Conservation (phyloP, 53 echinoderm and acorn worm genomes). For the Stichopus horrens region DNA sequence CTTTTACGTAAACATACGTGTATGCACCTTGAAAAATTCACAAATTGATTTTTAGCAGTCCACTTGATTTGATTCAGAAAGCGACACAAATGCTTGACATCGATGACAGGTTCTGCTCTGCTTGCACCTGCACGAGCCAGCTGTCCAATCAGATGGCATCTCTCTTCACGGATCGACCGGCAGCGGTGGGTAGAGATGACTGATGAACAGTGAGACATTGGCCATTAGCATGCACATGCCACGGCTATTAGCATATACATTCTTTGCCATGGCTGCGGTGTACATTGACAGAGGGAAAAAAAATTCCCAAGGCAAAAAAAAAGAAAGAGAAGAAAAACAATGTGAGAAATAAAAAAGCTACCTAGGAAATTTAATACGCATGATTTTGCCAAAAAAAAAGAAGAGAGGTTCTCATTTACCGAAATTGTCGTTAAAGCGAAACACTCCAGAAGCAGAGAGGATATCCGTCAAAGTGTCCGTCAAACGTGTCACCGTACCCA, state of each 20-base stretch:
- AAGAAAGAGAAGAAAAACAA: neutral
- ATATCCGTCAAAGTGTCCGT: constrained; percentile 13
- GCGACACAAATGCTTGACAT: constrained; percentile 11
- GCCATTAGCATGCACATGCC: neutral
- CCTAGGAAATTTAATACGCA: constrained; percentile 28
- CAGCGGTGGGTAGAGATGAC: no score
- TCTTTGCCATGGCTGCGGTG: neutral
- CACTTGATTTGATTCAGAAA: constrained; percentile 27
- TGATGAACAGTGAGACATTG: neutral
- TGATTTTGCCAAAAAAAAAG: constrained; percentile 27
- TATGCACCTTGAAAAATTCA: neutral
- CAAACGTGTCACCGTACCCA: neutral
- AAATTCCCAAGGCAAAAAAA: neutral
- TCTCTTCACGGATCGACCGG: neutral
- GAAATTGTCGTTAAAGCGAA: neutral
- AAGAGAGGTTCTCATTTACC: constrained; percentile 17
- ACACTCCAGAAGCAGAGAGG: neutral
- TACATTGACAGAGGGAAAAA: neutral
- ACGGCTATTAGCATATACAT: neutral
- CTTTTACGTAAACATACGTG: neutral
- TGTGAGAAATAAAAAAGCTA: neutral
- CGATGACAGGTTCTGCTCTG: neutral
- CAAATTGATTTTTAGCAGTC: constrained; percentile 5
- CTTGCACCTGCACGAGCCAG: constrained; percentile 20
- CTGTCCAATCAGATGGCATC: constrained; percentile 28